Evolutionary conservation across 2,888 invertebrate species (phyloP).

Genomic region (Torymus texanus): DNA sequence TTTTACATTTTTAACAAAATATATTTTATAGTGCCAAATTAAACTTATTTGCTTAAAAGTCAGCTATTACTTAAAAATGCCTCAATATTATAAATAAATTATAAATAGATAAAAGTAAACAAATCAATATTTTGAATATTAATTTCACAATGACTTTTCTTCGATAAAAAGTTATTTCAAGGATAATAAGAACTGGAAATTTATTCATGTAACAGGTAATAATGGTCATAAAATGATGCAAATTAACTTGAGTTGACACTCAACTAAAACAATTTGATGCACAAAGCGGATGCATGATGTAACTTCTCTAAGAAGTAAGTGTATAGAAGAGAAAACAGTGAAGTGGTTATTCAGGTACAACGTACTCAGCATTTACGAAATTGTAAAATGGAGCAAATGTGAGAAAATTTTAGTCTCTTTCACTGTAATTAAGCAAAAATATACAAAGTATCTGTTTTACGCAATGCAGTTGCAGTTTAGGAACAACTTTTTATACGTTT

Average conservation of each 20-base stretch:
- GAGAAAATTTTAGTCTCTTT: slow-evolving; percentile 33
- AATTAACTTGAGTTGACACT: not conserved
- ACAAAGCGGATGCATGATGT: not conserved
- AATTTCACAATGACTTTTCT: not conserved
- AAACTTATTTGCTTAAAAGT: no score
- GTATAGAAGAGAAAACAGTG: slow-evolving; percentile 19
- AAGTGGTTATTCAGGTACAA: not conserved
- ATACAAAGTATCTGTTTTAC: slow-evolving; percentile 41
- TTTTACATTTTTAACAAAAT: no score
- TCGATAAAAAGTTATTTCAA: not conserved
- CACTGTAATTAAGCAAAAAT: slow-evolving; percentile 36
- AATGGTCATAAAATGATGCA: no score
- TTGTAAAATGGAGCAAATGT: slow-evolving; percentile 38
- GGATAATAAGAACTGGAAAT: no score
- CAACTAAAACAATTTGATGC: not conserved
- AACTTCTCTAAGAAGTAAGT: slow-evolving; percentile 16
- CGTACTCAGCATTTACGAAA: not conserved
- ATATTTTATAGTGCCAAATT: no score
- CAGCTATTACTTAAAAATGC: no score
- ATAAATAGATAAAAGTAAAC: no score
- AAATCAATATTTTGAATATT: no score
- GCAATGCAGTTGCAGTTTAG: slow-evolving; percentile 18
- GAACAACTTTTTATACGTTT: slow-evolving; percentile 10
- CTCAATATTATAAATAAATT: no score
- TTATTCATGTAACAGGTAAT: no score